Evolutionary conservation across 2,113 vertebrate species (phyloP), one percentile per base, ranked within the genome.

Genomic region (Malurus melanocephalus): DNA sequence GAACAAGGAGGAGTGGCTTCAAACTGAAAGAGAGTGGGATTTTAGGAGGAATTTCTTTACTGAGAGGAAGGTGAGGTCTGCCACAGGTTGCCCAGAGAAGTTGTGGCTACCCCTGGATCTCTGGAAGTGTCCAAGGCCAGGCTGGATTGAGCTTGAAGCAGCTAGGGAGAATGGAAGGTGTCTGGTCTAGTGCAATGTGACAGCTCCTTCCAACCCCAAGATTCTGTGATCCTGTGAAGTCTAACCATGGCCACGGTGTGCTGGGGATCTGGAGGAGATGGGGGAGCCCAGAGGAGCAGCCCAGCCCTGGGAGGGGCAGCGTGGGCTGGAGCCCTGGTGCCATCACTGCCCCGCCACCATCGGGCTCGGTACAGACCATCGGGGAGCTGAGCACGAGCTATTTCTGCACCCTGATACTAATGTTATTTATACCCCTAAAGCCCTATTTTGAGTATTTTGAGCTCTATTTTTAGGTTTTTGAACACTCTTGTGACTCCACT

Each of bases 291-390:
- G 24, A 35, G 64, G 13, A 64, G 17, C 24, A 17, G 19, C 11
- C 12, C 0, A 5, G 21, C 3, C 27, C 7, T 1, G 27, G n/a
- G 13, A 5, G 5, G 5, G 53, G 2, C 40, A 24, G 4, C 0
- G 0, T 16, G n/a, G 49, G 22, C 32, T 72, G 33, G 43, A 51
- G 30, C 26, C 32, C 46, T 13, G 10, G 18, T 74, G 48, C 30
- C 55, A 13, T 26, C 5, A 0, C 17, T n/a, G 57, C 21, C 53
- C 35, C 15, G 8, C 7, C 51, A 26, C 52, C 1, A 0, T 6
- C 0, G 1, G 35, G 24, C 24, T 73, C 2, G 0, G 28, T 42
- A 15, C 2, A 0, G 19, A 48, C 4, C 1, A 23, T 38, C 38
- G 38, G 38, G 16, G 42, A 69, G 45, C 42, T 2, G 5, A 64